Conservation (phyloP, 2,113 vertebrate species). For the Tinamus guttatus region DNA sequence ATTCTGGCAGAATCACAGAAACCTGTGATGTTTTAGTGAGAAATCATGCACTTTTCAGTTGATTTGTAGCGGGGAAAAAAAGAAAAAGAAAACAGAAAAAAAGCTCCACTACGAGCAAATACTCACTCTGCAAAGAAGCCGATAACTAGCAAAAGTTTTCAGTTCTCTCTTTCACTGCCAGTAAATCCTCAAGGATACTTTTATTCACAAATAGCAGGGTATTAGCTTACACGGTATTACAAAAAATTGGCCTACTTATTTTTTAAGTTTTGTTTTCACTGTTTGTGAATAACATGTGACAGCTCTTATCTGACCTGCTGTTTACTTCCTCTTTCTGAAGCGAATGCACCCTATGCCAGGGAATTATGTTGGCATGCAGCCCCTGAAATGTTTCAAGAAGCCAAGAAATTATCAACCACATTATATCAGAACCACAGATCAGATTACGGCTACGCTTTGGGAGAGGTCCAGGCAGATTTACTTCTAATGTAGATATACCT, state of each 20-base stretch:
- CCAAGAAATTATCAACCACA: not conserved
- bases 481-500: not conserved
- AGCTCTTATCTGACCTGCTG: not conserved
- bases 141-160: not conserved
- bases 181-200: not conserved
- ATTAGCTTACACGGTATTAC: not conserved
- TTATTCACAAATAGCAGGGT: not conserved
- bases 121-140: not conserved
- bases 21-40: not conserved
- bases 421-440: not conserved
- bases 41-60: conserved; percentile 43
- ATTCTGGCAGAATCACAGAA: conserved; percentile 21
- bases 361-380: not conserved
- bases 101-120: not conserved
- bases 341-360: not conserved
- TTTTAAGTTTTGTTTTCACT: conserved; percentile 17
- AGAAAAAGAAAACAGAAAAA: not conserved
- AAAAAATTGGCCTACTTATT: not conserved
- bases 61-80: not conserved
- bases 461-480: not conserved
- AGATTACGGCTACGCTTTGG: not conserved
- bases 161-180: not conserved
- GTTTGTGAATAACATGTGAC: not conserved
- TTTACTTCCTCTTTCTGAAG: conserved; percentile 39
- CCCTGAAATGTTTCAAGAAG: not conserved